Evolutionary conservation across 2,113 vertebrate genomes (phyloP).

Genomic region (Carassius carassius): DNA sequence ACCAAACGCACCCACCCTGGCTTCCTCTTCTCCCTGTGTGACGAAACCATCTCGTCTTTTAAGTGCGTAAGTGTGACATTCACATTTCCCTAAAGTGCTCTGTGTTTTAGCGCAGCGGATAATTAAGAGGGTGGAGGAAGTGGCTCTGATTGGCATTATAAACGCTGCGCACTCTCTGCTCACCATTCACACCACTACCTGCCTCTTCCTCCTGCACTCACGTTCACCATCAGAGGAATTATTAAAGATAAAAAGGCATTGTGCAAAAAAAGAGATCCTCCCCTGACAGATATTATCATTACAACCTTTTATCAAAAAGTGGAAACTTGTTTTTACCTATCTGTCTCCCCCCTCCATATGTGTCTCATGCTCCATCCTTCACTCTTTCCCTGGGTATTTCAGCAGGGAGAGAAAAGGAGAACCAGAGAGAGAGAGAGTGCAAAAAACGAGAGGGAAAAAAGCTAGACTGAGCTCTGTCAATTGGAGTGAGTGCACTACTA

Average conservation of each 20-base stretch:
- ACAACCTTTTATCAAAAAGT: slow-evolving; percentile 90
- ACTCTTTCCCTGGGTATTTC: slow-evolving; percentile 83
- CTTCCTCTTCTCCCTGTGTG: slow-evolving; percentile 24
- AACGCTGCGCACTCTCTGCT: slow-evolving; percentile 85
- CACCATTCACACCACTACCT: slow-evolving; percentile 62
- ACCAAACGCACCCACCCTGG: slow-evolving; percentile 24
- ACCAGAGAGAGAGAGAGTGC: slow-evolving; percentile 56
- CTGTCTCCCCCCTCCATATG: slow-evolving; percentile 50
- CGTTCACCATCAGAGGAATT: slow-evolving; percentile 93
- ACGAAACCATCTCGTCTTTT: slow-evolving; percentile 84
- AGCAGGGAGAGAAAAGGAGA: slow-evolving; percentile 62
- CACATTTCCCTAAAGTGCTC: slow-evolving; percentile 88
- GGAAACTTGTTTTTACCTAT: slow-evolving; percentile 76
- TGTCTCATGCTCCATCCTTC: slow-evolving; percentile 69
- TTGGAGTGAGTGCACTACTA: slow-evolving; percentile 91
- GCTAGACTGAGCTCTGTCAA: slow-evolving; percentile 85
- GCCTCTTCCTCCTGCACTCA: slow-evolving; percentile 78
- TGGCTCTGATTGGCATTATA: slow-evolving; percentile 94
- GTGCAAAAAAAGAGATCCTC: slow-evolving; percentile 75
- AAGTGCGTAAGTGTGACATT: slow-evolving; percentile 90
- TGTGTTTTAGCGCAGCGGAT: slow-evolving; percentile 87
- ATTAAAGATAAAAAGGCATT: slow-evolving; percentile 95
- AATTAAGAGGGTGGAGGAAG: slow-evolving; percentile 91
- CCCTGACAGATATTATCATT: slow-evolving; percentile 89
- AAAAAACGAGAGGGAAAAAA: slow-evolving; percentile 67